Evolutionary conservation across 2,888 invertebrate species (phyloP).

Genomic region (Cabera pusaria): DNA sequence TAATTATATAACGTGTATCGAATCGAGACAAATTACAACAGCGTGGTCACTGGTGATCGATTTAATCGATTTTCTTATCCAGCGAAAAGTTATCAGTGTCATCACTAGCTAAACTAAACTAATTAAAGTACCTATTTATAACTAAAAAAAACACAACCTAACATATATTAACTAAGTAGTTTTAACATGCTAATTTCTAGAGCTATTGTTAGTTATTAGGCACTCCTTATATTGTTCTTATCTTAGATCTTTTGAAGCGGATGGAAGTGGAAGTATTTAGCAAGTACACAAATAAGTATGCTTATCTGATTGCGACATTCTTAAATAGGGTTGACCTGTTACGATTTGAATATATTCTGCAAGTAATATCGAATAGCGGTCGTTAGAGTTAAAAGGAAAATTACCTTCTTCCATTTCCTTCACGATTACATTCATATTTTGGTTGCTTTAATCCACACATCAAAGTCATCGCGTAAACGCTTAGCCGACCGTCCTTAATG

Average conservation of each 20-base stretch:
- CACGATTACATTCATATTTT: slow-evolving; percentile 41
- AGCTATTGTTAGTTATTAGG: slow-evolving; percentile 14
- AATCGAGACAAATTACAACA: slow-evolving; percentile 19
- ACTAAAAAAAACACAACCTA: too few relatives aligned
- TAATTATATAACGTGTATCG: slow-evolving; percentile 21
- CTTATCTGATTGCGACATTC: slow-evolving; percentile 13
- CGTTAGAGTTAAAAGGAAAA: slow-evolving; percentile 18
- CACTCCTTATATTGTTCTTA: slow-evolving; percentile 6
- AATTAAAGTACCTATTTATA: too few relatives aligned
- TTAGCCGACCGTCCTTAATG: slow-evolving; percentile 58
- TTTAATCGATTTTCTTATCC: slow-evolving; percentile 13
- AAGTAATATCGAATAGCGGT: slow-evolving; percentile 1
- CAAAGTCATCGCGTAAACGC: slow-evolving; percentile 50
- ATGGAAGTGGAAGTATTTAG: slow-evolving; percentile 8
- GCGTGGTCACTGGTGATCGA: too few relatives aligned
- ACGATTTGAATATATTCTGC: slow-evolving; percentile 1
- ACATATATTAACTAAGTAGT: too few relatives aligned
- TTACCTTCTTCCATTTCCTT: slow-evolving; percentile 37
- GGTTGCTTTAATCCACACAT: slow-evolving; percentile 45
- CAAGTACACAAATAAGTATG: slow-evolving; percentile 14
- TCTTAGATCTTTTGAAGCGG: slow-evolving; percentile 7
- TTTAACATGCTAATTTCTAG: background rate
- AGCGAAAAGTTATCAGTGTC: slow-evolving; percentile 13
- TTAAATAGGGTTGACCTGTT: slow-evolving; percentile 1
- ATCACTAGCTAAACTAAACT: too few relatives aligned